Evolutionary conservation across 2,797 vertebrate species (phyloP), one percentile per base, ranked within the genome.

Genomic region (Clarias pachynema): DNA sequence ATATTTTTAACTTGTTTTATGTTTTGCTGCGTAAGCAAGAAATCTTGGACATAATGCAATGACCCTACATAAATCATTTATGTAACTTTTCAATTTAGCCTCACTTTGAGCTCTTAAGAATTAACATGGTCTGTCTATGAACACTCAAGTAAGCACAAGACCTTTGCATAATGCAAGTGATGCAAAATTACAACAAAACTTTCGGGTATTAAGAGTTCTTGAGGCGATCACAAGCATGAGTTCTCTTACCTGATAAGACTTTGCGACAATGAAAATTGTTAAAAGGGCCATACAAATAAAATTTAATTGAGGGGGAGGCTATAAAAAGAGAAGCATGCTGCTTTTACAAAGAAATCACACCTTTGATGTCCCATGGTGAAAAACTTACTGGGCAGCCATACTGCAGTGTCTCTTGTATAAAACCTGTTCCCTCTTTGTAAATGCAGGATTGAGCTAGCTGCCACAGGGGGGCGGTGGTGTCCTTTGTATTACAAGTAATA

Each of bases 381-480:
- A 44, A 14, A 9, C 34, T 14, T 44, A 40, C 65, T 70, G 20
- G 2, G 49, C 12, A 53, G 12, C 49, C 49, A 53, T 53, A 53
- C 12, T 53, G 49, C 49, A 53, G 12, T 53, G 12, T 53, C 12
- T 53, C 49, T 44, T 44, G 40, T 44, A 3, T 49, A 49, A 49
- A 49, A 53, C 14, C 49, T 14, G 49, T 14, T 53, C 12, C 49
- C 49, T 53, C 49, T 14, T 34, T 79, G 12, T 40, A 26, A 12
- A 24, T 79, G 31, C 34, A 40, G 1, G 15, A 0, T 65, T 44
- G 15, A 29, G 37, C 16, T 20, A 12, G 62, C n/a, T 66, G 16
- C 81, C 89, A 88, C 87, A 62, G 62, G 88, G 80, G 70, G 84
- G 87, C 87, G 84, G 84, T 90, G 75, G 10, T 84, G 63, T 31